These are phyloP conservation scores for Lacanobia oleracea DNA, from an alignment of 2,888 invertebrate genomes.

Conservation along the genomic window DNA sequence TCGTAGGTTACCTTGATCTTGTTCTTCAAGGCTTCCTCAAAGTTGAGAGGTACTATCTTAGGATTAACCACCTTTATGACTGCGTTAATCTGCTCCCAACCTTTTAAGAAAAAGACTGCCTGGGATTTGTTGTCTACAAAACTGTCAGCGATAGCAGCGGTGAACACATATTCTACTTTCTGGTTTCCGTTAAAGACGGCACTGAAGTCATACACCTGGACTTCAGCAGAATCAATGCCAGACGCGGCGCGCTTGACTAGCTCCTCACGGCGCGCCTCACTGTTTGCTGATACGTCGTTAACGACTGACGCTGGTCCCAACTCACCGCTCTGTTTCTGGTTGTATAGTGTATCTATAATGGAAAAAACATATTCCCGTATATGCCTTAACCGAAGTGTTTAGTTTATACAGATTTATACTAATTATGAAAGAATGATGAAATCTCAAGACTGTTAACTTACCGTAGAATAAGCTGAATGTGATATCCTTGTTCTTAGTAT, in stretches of 20 bases:
- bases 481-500: constrained; percentile 83
- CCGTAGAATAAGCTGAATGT: constrained; percentile 81
- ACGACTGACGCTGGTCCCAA: constrained; percentile 73
- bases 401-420: too few relatives aligned
- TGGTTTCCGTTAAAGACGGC: constrained; percentile 89
- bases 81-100: constrained; percentile 85
- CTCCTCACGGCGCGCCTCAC: constrained; percentile 86
- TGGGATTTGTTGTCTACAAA: constrained; percentile 90
- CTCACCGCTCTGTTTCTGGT: constrained; percentile 76
- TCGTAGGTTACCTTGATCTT: constrained; percentile 87
- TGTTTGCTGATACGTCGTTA: constrained; percentile 81
- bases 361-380: not conserved
- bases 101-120: constrained; percentile 83
- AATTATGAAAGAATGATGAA: too few relatives aligned
- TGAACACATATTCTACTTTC: constrained; percentile 86
- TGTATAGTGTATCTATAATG: constrained; percentile 77
- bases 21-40: constrained; percentile 88
- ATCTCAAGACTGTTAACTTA: constrained; percentile 42
- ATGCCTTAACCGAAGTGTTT: too few relatives aligned
- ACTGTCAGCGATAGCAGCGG: constrained; percentile 89
- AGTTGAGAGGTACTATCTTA: constrained; percentile 87
- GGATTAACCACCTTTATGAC: constrained; percentile 85
- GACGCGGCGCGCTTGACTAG: constrained; percentile 88
- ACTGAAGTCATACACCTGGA: constrained; percentile 88
- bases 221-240: constrained; percentile 89